Conservation (phyloP, 2,797 vertebrate species). For the Picus viridis region DNA sequence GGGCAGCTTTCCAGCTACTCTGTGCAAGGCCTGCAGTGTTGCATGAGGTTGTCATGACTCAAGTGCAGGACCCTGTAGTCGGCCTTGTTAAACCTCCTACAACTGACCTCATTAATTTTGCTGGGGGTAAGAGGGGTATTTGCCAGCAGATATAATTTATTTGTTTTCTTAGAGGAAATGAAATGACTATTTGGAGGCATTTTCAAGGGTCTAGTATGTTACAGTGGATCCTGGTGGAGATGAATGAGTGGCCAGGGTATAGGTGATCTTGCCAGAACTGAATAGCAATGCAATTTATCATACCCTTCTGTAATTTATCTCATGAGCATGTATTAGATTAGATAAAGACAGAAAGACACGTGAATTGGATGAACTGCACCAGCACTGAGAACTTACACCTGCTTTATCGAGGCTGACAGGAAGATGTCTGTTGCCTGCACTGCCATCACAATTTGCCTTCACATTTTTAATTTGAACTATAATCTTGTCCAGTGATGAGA, state of each 20-base stretch:
- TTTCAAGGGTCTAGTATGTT: conserved; percentile 15
- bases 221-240: conserved; percentile 30
- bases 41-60: too few species aligned
- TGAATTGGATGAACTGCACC: conserved; percentile 54
- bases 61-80: too few species aligned
- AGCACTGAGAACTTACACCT: conserved; percentile 43
- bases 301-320: conserved; percentile 60
- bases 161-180: conserved; percentile 31
- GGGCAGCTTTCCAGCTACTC: too few species aligned
- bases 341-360: conserved; percentile 63
- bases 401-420: conserved; percentile 63
- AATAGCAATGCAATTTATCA: conserved; percentile 67
- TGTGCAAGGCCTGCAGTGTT: too few species aligned
- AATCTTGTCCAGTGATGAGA: conserved; percentile 1
- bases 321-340: conserved; percentile 60
- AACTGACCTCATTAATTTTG: background rate
- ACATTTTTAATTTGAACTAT: conserved; percentile 65
- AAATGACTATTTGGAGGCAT: conserved; percentile 2
- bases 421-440: conserved; percentile 42
- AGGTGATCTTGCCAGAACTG: conserved; percentile 65
- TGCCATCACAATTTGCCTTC: conserved; percentile 44
- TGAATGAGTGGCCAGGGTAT: conserved; percentile 48
- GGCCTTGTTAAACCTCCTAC: too few species aligned
- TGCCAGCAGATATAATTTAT: conserved; percentile 16
- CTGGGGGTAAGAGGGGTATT: conserved; percentile 5